These are phyloP conservation scores for Callospermophilus lateralis DNA, from an alignment of 2,113 vertebrate genomes.

Conservation along the genomic window DNA sequence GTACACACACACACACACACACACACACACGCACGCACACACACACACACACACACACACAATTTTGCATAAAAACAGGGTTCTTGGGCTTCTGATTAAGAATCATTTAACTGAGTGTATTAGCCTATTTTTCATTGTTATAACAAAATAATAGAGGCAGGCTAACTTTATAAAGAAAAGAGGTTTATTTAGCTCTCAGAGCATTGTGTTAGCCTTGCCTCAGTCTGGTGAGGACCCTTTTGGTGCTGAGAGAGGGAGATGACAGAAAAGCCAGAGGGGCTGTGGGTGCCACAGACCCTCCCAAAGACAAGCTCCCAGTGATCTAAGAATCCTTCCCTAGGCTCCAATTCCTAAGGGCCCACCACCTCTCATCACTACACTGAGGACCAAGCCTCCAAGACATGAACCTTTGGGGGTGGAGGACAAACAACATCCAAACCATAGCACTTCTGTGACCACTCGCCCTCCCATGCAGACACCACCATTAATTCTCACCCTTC, in stretches of 20 bases:
- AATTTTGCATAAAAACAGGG: not conserved
- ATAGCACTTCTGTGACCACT: not conserved
- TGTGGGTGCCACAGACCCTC: not conserved
- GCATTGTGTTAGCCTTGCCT: not conserved
- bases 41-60: not conserved
- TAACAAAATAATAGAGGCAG: not conserved
- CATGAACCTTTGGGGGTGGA: not conserved
- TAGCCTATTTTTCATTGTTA: not conserved
- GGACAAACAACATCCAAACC: not conserved
- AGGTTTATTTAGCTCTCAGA: not conserved
- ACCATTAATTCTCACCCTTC: not conserved
- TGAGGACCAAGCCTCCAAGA: not conserved
- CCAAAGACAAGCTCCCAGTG: not conserved
- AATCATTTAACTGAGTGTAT: not conserved
- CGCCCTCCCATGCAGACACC: not conserved
- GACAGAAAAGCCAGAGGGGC: not conserved
- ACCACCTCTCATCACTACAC: not conserved
- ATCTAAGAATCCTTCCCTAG: not conserved
- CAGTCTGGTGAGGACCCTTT: not conserved
- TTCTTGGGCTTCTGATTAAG: slow-evolving; percentile 1
- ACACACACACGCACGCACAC: not conserved
- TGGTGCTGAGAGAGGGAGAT: not conserved
- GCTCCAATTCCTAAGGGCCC: not conserved
- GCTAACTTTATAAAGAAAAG: not conserved
- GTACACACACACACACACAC: too few species aligned